Conservation (phyloP, 2,797 vertebrate species). For the Periophthalmus magnuspinnatus region DNA sequence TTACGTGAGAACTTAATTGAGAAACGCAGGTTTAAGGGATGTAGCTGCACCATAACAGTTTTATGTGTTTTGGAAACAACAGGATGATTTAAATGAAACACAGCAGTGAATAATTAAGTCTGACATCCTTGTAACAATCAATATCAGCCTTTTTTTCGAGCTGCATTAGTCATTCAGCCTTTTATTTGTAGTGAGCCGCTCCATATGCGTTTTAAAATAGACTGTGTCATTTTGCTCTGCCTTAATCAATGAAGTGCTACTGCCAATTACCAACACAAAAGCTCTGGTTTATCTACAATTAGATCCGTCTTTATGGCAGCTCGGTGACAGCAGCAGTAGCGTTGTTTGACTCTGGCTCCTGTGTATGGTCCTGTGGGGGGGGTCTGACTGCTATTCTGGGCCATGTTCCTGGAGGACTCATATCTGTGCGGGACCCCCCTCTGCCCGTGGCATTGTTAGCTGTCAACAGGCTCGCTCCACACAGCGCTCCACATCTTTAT, state of each 20-base stretch:
- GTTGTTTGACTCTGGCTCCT: slow-evolving; percentile 38
- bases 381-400: slow-evolving; percentile 52
- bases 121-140: slow-evolving; percentile 24
- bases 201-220: slow-evolving; percentile 32
- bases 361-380: slow-evolving; percentile 38
- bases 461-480: slow-evolving; percentile 63
- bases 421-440: slow-evolving; percentile 57
- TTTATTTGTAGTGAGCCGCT: slow-evolving; percentile 38
- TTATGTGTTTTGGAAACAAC: slow-evolving; percentile 6
- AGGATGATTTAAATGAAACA: slow-evolving; percentile 7
- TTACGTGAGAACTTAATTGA: slow-evolving; percentile 20
- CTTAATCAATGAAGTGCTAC: slow-evolving; percentile 31
- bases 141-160: slow-evolving; percentile 33
- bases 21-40: slow-evolving; percentile 30
- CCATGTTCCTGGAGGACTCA: slow-evolving; percentile 60
- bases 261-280: slow-evolving; percentile 46
- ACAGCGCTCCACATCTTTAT: slow-evolving; percentile 67
- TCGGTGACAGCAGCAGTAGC: slow-evolving; percentile 36
- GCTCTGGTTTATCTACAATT: slow-evolving; percentile 49
- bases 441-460: slow-evolving; percentile 68
- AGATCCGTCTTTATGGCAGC: slow-evolving; percentile 43
- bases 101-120: slow-evolving; percentile 34
- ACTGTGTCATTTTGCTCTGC: slow-evolving; percentile 35
- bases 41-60: slow-evolving; percentile 13
- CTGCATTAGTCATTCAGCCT: slow-evolving; percentile 35